A percentile compares a stretch with the other conserved stretches of the same genome.
Conservation (phyloP, 2,888 invertebrate species). For the Tiphia femorata region DNA sequence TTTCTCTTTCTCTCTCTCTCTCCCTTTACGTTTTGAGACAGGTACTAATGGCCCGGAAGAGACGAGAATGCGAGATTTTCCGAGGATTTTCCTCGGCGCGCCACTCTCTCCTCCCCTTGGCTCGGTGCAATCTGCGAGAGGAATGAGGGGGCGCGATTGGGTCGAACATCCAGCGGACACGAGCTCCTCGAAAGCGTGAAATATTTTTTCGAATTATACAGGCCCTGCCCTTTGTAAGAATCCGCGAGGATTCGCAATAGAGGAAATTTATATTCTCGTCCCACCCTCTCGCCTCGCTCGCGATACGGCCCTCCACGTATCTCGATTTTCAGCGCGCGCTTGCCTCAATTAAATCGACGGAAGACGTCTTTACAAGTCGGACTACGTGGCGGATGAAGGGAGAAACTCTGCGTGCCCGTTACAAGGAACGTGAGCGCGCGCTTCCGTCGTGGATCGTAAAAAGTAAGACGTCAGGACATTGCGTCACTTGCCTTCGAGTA, state of each 20-base stretch:
- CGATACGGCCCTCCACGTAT: neutral
- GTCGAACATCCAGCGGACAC: neutral
- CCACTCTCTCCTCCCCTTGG: slow-evolving; percentile 5
- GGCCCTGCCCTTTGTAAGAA: neutral
- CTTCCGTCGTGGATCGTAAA: slow-evolving; percentile 24
- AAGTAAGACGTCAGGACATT: slow-evolving; percentile 18
- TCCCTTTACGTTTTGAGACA: slow-evolving; percentile 34
- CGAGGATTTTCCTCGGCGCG: slow-evolving; percentile 38
- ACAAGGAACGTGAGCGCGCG: neutral
- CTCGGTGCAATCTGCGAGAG: slow-evolving; percentile 24
- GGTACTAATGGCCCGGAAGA: slow-evolving; percentile 49
- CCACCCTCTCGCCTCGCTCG: neutral
- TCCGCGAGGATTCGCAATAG: too few species aligned
- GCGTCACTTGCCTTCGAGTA: slow-evolving; percentile 5
- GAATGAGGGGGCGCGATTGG: slow-evolving; percentile 22
- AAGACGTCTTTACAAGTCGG: neutral
- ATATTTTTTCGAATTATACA: neutral
- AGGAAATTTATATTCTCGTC: too few species aligned
- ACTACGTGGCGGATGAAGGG: neutral
- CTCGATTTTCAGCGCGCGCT: neutral
- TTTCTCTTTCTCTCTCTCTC: slow-evolving; percentile 1
- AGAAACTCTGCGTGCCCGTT: neutral
- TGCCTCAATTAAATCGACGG: neutral
- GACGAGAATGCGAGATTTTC: slow-evolving; percentile 41
- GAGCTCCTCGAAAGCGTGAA: slow-evolving; percentile 11